These are phyloP conservation scores for Tortrix viridana DNA, from an alignment of 2,888 invertebrate genomes.

Conservation along the genomic window DNA sequence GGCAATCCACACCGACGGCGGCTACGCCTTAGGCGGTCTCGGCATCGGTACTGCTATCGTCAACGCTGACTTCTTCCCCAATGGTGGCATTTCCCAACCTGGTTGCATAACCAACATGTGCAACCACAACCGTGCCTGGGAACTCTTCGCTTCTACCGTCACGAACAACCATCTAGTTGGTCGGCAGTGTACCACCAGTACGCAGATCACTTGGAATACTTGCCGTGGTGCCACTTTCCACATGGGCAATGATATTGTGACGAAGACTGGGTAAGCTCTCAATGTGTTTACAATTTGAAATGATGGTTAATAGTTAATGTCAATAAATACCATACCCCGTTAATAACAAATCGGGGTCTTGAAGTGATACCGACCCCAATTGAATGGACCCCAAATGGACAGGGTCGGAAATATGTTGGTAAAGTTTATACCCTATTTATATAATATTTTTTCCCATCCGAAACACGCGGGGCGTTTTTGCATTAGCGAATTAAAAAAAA, in stretches of 20 bases:
- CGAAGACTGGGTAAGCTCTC: conserved; percentile 56
- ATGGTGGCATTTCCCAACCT: conserved; percentile 77
- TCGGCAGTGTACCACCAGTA: conserved; percentile 49
- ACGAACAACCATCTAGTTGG: conserved; percentile 61
- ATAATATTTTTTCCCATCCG: no score
- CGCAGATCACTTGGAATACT: conserved; percentile 55
- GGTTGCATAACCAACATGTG: conserved; percentile 62
- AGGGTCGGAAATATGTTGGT: no score
- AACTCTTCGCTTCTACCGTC: conserved; percentile 62
- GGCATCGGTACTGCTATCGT: conserved; percentile 51
- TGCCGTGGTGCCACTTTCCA: conserved; percentile 55
- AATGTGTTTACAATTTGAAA: background rate
- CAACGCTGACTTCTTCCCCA: conserved; percentile 84
- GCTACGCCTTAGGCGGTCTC: conserved; percentile 39
- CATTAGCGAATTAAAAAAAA: no score
- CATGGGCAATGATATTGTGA: conserved; percentile 63
- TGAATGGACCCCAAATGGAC: no score
- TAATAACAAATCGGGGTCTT: no score
- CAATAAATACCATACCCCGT: no score
- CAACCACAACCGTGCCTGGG: conserved; percentile 65
- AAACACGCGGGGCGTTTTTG: no score
- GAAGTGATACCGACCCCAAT: no score
- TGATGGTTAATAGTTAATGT: no score
- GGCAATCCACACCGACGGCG: conserved; percentile 47
- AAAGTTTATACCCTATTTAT: no score